These are phyloP conservation scores for Drosophila athabasca DNA, from an alignment of 1,140 invertebrate species.

Conservation along the genomic window DNA sequence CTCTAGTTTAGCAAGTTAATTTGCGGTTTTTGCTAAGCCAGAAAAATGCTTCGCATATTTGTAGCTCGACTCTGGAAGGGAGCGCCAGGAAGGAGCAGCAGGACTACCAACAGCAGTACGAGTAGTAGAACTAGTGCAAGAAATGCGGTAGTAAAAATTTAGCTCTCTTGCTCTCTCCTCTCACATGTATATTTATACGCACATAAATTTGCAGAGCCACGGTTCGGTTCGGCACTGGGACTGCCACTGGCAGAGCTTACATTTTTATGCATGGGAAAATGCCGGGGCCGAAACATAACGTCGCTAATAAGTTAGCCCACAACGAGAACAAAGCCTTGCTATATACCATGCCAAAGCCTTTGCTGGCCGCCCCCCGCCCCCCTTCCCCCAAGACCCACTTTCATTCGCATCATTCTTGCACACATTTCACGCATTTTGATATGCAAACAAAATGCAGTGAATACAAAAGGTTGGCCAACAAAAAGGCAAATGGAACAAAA, in stretches of 20 bases:
- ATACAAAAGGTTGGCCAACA: constrained; percentile 66
- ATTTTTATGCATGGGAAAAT: constrained; percentile 76
- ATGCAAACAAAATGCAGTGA: constrained; percentile 78
- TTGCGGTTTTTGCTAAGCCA: constrained; percentile 67
- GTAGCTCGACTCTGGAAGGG: not conserved
- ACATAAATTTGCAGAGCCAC: constrained; percentile 60
- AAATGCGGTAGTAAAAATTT: constrained; percentile 63
- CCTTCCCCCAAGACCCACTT: not conserved
- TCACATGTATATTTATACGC: constrained; percentile 72
- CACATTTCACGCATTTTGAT: constrained; percentile 78
- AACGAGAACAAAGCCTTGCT: constrained; percentile 51
- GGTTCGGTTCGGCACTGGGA: constrained; percentile 1
- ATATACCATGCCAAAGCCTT: constrained; percentile 31
- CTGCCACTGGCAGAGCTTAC: constrained; percentile 55
- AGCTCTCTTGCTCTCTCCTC: constrained; percentile 16
- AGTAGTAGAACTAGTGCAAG: constrained; percentile 13
- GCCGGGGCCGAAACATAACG: constrained; percentile 58
- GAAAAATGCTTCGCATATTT: constrained; percentile 48
- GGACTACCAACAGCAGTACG: not conserved
- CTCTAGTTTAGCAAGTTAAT: constrained; percentile 57
- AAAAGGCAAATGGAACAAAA: constrained; percentile 20
- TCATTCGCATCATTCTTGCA: constrained; percentile 26
- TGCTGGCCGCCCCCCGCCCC: not conserved
- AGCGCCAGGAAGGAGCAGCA: not conserved
- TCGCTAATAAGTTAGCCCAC: constrained; percentile 72